A percentile compares a stretch with the other conserved stretches of the same genome.
Evolutionary conservation across 2,888 invertebrate species (phyloP).

Genomic region (Amphipyra berbera): DNA sequence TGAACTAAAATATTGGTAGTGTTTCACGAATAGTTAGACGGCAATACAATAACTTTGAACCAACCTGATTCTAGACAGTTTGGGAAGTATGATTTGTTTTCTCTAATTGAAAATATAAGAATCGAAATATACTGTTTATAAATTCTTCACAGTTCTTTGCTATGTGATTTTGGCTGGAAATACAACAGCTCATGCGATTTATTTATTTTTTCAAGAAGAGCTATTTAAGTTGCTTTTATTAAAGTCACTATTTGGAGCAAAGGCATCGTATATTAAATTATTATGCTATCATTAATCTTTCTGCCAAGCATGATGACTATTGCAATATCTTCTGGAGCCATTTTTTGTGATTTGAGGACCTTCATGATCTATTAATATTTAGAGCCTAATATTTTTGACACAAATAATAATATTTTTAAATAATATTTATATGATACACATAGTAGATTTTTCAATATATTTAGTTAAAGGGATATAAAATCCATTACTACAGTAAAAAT

Average conservation of each 20-base stretch:
- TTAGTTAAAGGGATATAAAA: too few species aligned
- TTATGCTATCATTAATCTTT: slow-evolving; percentile 11
- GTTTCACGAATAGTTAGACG: slow-evolving; percentile 16
- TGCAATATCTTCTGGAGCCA: background rate
- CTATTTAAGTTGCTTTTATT: too few species aligned
- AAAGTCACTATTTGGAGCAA: too few species aligned
- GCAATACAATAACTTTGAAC: slow-evolving; percentile 16
- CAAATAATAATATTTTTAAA: too few species aligned
- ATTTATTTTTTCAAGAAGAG: too few species aligned
- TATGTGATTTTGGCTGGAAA: too few species aligned
- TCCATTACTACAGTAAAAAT: background rate
- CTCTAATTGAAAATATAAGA: background rate
- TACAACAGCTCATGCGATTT: too few species aligned
- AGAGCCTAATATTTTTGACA: too few species aligned
- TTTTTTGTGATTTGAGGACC: slow-evolving; percentile 11
- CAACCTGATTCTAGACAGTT: slow-evolving; percentile 5
- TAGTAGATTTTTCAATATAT: too few species aligned
- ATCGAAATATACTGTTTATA: too few species aligned
- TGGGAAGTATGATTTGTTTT: slow-evolving; percentile 6
- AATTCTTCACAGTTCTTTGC: background rate
- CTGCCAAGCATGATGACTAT: background rate
- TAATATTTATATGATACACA: too few species aligned
- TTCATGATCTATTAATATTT: background rate
- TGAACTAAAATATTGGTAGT: slow-evolving; percentile 9
- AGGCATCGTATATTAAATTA: background rate